A percentile compares a stretch with the other conserved stretches of the same genome.
phyloP scores from a whole-genome alignment of 2,797 vertebrate species.

The Artibeus jamaicensis region DNA sequence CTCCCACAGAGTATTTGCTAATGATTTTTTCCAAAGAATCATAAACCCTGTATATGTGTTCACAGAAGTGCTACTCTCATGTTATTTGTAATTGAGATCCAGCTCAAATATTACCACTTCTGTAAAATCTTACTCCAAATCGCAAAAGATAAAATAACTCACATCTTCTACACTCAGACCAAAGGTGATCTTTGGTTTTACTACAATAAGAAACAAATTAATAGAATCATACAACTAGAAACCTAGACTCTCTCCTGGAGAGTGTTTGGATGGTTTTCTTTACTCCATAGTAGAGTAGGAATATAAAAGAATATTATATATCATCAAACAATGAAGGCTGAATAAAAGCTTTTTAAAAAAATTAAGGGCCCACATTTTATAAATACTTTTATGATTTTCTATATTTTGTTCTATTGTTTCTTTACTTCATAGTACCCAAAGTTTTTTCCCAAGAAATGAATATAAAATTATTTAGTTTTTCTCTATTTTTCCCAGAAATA shows the following conservation, averaged over 20 bases:
- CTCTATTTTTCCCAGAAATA: no score
- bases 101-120: not conserved
- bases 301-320: not conserved
- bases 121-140: not conserved
- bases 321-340: not conserved
- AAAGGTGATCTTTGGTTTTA: not conserved
- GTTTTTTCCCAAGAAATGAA: no score
- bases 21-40: not conserved
- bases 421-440: not conserved
- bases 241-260: not conserved
- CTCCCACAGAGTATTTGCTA: not conserved
- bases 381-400: not conserved
- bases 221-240: not conserved
- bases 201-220: not conserved
- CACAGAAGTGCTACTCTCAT: not conserved
- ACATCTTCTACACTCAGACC: not conserved
- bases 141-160: not conserved
- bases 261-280: not conserved
- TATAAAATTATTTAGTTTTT: no score
- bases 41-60: not conserved
- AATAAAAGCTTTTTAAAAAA: not conserved
- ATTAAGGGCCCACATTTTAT: not conserved
- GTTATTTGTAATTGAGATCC: not conserved
- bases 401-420: not conserved
- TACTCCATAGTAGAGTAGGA: not conserved